Base-by-base conservation (phyloP, 2,888 invertebrate genomes). In the Drosophila macrospina region DNA sequence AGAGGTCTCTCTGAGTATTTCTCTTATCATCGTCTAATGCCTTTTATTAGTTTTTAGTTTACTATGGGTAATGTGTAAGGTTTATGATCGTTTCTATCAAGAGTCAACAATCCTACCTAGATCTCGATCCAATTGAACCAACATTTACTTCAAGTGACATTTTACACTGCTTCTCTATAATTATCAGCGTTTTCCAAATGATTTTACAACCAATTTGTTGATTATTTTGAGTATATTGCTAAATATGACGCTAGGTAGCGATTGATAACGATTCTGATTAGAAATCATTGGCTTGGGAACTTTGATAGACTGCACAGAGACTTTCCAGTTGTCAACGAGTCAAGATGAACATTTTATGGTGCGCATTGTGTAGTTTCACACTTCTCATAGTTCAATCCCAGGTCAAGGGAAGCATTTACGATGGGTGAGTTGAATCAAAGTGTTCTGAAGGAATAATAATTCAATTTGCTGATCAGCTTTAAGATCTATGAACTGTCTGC, bases 401-500 rank as follows among this genome's bases (percentile, higher is more conserved):
- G 1, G 74, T 13, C 0, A 47, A 56, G 26, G 32, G 44, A 10
- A 70, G 60, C 36, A 34, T 42, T 42, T 86, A 81, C 28, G 75
- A 84, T 8, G 84, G 84, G 84, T 85, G 34, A 66, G 80, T 60
- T 0, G 7, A 3, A 0, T 0, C 0, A 3, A 11, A 6, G 2
- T n/a, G 26, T 16, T 2, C 1, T 20, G 4, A 6, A 15, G 5
- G 6, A 13, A 4, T 10, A 0, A 24, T 24, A 4, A 4, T 26
- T 59, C 34, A 59, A 24, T n/a, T 16, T 11, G 7, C 8, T 0
- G 4, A 1, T 0, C 47, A 90, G 90, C 1, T 90, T 70, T 45
- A 90, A 90, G 70, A 61, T 90, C 28, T 91, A 89, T 45, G 78
- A 90, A 20, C 37, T 89, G 5, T 5, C 39, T 0, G 20, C 62